Evolutionary conservation across 2,113 vertebrate species (phyloP), one percentile per base, ranked within the genome.

Genomic region (Polypterus bichir): DNA sequence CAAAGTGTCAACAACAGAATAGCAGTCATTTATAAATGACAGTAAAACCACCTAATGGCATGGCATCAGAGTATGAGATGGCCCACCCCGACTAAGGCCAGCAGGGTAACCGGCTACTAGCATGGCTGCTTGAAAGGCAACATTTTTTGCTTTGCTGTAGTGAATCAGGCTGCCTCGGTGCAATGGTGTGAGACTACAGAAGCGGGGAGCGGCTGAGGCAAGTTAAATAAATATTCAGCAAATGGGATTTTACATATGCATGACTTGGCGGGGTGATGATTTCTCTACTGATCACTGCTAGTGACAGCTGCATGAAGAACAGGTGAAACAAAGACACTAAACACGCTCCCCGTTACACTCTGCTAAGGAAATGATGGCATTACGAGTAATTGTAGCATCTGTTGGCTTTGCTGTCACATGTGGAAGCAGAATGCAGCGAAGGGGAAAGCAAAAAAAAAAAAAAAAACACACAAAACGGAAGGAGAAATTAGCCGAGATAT

Each of bases 241-340:
- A 79, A 81, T 74, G 74, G 74, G 74, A 71, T 70, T 67, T 79
- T 86, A 82, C 83, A 82, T 87, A 82, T 83, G 85, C 70, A 82
- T 81, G 78, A 77, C 75, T 74, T 69, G 64, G 77, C 70, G 74
- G 81, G 74, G 79, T 72, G 81, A 82, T 74, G 81, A 81, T 81
- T 82, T 75, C 74, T 71, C 81, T 66, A 71, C 79, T 74, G 81
- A 84, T 79, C 70, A 74, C 80, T 70, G 69, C 66, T 72, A 79
- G 77, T 77, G 83, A 83, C 85, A 89, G 86, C 82, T 88, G 84
- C 62, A 71, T 49, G 2, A 70, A 75, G 76, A 70, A 73, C 64
- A 68, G 74, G 64, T 70, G 72, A 74, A 72, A 81, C 77, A 74
- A 64, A 74, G 77, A 75, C 77, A 74, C 64, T 69, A 68, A 66